phyloP scores from a whole-genome alignment of 2,888 invertebrate species.

The Spisula solida region DNA sequence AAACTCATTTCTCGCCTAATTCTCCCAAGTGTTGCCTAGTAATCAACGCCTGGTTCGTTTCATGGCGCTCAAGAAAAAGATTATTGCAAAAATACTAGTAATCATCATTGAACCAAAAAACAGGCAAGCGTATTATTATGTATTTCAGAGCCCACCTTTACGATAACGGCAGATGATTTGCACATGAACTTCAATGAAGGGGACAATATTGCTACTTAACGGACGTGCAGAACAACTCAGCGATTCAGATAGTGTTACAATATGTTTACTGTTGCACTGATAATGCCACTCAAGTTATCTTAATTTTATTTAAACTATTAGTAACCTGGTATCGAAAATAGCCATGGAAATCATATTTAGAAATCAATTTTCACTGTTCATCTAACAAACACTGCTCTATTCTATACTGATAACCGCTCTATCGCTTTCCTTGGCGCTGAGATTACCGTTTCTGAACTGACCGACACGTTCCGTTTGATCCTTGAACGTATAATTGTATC shows the following conservation, averaged over 20 bases:
- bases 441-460: slow-evolving; percentile 37
- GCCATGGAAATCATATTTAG: slow-evolving; percentile 1
- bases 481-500: slow-evolving; percentile 45
- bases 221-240: not conserved
- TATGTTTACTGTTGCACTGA: not conserved
- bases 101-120: not conserved
- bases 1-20: not conserved
- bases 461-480: slow-evolving; percentile 56
- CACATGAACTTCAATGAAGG: not conserved
- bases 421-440: not conserved
- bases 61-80: not conserved
- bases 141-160: not conserved
- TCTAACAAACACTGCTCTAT: slow-evolving; percentile 11
- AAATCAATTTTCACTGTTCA: slow-evolving; percentile 1
- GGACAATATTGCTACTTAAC: not conserved
- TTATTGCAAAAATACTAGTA: not conserved
- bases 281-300: not conserved
- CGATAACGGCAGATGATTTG: not conserved
- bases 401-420: not conserved
- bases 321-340: slow-evolving; percentile 1
- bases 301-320: slow-evolving; percentile 23
- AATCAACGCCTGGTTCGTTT: not conserved
- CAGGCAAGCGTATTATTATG: not conserved
- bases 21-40: not conserved
- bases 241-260: not conserved